phyloP scores from a whole-genome alignment of 2,888 invertebrate genomes.

The Pheosia gnoma region DNA sequence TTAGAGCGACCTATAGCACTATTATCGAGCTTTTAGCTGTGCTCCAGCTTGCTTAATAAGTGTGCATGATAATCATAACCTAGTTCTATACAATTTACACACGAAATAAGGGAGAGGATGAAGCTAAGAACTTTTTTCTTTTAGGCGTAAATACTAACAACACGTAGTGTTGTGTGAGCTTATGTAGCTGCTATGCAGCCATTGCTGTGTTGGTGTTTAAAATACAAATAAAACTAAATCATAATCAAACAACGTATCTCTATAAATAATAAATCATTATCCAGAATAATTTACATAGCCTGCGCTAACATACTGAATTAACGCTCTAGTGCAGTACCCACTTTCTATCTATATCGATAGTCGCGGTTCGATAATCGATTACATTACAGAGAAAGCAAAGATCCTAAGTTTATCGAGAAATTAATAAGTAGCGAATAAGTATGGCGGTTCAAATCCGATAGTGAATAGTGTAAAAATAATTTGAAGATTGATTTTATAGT shows the following conservation, averaged over 20 bases:
- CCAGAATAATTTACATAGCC: constrained; percentile 30
- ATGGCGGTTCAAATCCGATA: constrained; percentile 1
- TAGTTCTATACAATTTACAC: too few relatives aligned
- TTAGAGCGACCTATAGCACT: too few relatives aligned
- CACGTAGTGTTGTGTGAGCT: too few relatives aligned
- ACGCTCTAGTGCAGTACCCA: constrained; percentile 32
- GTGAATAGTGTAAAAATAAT: background rate
- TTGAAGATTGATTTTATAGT: background rate
- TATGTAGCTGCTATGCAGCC: too few relatives aligned
- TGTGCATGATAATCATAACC: too few relatives aligned
- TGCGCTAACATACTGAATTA: constrained; percentile 27
- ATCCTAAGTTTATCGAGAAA: constrained; percentile 23
- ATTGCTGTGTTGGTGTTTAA: background rate
- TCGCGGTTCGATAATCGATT: constrained; percentile 25
- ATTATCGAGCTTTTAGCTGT: too few relatives aligned
- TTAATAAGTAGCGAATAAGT: constrained; percentile 25
- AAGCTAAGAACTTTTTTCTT: too few relatives aligned
- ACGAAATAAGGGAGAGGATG: too few relatives aligned
- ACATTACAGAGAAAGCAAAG: constrained; percentile 29
- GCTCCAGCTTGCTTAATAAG: too few relatives aligned
- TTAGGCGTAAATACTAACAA: too few relatives aligned
- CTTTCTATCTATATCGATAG: constrained; percentile 32
- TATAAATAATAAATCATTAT: constrained; percentile 21
- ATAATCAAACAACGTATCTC: background rate
- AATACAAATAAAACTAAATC: background rate